Base-by-base conservation (phyloP, 2,797 vertebrate species). In the Ptychobarbus kaznakovi region DNA sequence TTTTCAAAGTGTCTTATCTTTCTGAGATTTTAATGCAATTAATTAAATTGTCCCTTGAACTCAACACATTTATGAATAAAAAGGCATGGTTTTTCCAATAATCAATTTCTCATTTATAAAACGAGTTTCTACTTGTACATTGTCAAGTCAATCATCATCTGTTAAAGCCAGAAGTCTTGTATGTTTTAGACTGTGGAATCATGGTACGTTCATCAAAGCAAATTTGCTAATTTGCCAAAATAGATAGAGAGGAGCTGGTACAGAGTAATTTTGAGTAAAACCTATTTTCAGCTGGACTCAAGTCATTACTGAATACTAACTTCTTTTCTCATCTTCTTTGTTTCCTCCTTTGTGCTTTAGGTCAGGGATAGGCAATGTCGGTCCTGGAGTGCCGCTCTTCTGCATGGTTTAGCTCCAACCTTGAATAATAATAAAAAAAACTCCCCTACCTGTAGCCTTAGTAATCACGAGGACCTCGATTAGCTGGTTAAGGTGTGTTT, bases 241-340 rank as follows among this genome's bases (percentile, higher is more conserved):
- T 75, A 83, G 51, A 73, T 22, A 7, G 11, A 72, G 40, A 49
- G 10, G 10, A 18, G 20, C 28, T 5, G 12, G 32, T 10, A 25
- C 4, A 20, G 35, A 42, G 80, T 69, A 9, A 66, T 77, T 84
- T 74, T 42, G 11, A 68, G 73, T 77, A 44, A 84, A 56, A 69
- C 46, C n/a, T 53, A 56, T n/a, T 69, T 84, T 53, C 63, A 68
- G 25, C 9, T 44, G 49, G 32, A 77, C 61, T 68, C 28, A 16
- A 49, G 51, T 77, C 74, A 78, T 58, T 42, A 69, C 13, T 28
- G 22, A 38, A 38, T 51, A 63, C n/a, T 13, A 66, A 65, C 20
- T 78, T 77, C 15, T 35, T 65, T 38, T 40, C 35, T 81, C 35
- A 25, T 25, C 6, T 61, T 16, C 6, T 42, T 42, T 32, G 28